Base-by-base conservation (phyloP, 2,797 vertebrate species). In the Gastrophryne carolinensis region DNA sequence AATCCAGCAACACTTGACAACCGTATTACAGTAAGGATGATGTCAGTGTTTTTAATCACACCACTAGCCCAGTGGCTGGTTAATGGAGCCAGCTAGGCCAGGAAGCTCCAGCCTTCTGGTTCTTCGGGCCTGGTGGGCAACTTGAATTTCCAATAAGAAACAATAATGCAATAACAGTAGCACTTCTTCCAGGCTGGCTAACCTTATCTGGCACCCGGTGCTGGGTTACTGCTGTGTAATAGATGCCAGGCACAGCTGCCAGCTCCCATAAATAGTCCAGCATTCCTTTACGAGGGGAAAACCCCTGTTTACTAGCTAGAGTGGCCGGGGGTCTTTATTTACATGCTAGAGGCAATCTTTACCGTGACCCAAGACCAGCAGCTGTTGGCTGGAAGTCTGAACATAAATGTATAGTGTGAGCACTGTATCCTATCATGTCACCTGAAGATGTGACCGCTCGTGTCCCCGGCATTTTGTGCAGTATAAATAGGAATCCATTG, bases 131-230 rank as follows among this genome's bases (percentile, higher is more conserved):
- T n/a, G n/a, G n/a, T n/a, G n/a, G n/a, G n/a, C n/a, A n/a, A n/a
- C n/a, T n/a, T n/a, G n/a, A n/a, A n/a, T n/a, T n/a, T n/a, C n/a
- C n/a, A 27, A 24, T 21, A n/a, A 10, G 9, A 6, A 73, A 11
- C 37, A 52, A 23, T 17, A 21, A 57, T 49, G 21, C 23, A 66
- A 63, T 63, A 47, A 58, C 37, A 13, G 9, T 19, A 15, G 29
- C 10, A 32, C 62, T 58, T 34, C 35, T 44, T 49, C 47, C 30
- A 8, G n/a, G n/a, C n/a, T 2, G 17, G 21, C 27, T 75, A 19
- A 34, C 62, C 17, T 4, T 11, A 54, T 5, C 35, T 15, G 5
- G 57, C 75, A 78, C 75, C 75, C 72, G 68, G 67, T 77, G 21
- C 29, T 50, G 41, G 39, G 13, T 64, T 10, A 32, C 19, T 12